A percentile compares a stretch with the other conserved stretches of the same genome.
phyloP scores from a whole-genome alignment of 1,140 invertebrate genomes.

The Gryllus bimaculatus region DNA sequence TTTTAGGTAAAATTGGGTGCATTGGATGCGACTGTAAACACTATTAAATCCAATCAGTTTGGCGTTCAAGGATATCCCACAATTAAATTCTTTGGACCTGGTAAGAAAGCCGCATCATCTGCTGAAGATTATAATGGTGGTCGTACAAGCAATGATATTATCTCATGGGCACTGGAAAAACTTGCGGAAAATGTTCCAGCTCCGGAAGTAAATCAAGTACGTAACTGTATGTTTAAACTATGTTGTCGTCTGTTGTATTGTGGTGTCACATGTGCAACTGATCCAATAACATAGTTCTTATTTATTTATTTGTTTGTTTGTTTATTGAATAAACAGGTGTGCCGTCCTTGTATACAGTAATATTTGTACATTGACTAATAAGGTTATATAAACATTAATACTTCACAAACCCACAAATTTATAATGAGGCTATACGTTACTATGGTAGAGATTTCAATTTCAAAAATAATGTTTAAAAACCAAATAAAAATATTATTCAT shows the following conservation, averaged over 20 bases:
- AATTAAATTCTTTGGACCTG: constrained; percentile 88
- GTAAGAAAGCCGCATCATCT: constrained; percentile 61
- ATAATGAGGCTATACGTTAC: too few relatives aligned
- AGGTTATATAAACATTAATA: too few relatives aligned
- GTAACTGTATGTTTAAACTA: neutral
- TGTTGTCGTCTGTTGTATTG: neutral
- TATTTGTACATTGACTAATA: too few relatives aligned
- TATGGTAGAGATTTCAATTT: too few relatives aligned
- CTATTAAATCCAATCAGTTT: constrained; percentile 64
- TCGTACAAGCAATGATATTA: constrained; percentile 83
- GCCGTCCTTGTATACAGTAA: too few relatives aligned
- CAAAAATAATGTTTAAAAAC: too few relatives aligned
- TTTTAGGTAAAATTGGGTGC: constrained; percentile 81
- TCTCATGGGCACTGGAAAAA: constrained; percentile 82
- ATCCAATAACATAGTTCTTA: neutral
- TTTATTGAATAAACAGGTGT: constrained; percentile 1
- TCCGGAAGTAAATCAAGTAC: constrained; percentile 76
- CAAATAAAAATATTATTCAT: too few relatives aligned
- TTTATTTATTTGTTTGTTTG: too few relatives aligned
- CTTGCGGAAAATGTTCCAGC: constrained; percentile 75
- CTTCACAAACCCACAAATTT: too few relatives aligned
- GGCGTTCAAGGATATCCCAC: constrained; percentile 90
- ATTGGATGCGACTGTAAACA: constrained; percentile 90
- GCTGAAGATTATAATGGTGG: constrained; percentile 80
- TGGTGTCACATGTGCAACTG: neutral